phyloP scores from a whole-genome alignment of 2,113 vertebrate genomes.

The Sceloporus undulatus region DNA sequence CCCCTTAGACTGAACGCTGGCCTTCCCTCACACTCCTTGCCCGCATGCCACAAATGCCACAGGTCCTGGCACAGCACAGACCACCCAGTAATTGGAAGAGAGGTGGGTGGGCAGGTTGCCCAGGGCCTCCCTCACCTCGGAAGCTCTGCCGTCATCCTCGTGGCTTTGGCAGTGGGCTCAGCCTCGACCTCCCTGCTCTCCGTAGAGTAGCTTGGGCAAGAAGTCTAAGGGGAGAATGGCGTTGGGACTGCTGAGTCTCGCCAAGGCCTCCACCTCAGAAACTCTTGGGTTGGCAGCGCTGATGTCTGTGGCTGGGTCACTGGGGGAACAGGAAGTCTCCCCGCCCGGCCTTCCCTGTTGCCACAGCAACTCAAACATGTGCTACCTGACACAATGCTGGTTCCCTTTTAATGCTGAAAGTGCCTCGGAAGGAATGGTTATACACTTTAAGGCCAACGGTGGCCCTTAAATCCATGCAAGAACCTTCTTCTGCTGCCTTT shows the following conservation, averaged over 20 bases:
- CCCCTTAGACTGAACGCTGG: conserved; percentile 12
- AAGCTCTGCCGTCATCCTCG: conserved; percentile 42
- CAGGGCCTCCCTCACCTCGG: conserved; percentile 33
- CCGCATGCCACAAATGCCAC: conserved; percentile 36
- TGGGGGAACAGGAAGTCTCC: conserved; percentile 33
- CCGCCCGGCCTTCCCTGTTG: conserved; percentile 10
- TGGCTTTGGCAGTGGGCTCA: conserved; percentile 31
- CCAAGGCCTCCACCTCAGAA: conserved; percentile 30
- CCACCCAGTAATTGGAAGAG: conserved; percentile 39
- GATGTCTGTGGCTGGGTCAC: conserved; percentile 31
- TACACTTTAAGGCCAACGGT: neutral
- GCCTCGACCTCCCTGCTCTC: conserved; percentile 30
- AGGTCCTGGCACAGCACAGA: conserved; percentile 39
- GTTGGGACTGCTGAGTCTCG: neutral
- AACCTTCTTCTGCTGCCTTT: neutral
- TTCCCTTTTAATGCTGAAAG: neutral
- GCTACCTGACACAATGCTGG: conserved; percentile 25
- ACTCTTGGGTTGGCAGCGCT: conserved; percentile 22
- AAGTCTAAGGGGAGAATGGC: neutral
- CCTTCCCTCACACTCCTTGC: conserved; percentile 40
- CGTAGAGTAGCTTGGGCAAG: neutral
- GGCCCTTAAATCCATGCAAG: neutral
- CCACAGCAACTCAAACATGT: conserved; percentile 23
- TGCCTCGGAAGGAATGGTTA: neutral
- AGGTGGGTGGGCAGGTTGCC: conserved; percentile 42